Evolutionary conservation across 2,797 vertebrate species (phyloP).

Genomic region (Anguilla marmorata): DNA sequence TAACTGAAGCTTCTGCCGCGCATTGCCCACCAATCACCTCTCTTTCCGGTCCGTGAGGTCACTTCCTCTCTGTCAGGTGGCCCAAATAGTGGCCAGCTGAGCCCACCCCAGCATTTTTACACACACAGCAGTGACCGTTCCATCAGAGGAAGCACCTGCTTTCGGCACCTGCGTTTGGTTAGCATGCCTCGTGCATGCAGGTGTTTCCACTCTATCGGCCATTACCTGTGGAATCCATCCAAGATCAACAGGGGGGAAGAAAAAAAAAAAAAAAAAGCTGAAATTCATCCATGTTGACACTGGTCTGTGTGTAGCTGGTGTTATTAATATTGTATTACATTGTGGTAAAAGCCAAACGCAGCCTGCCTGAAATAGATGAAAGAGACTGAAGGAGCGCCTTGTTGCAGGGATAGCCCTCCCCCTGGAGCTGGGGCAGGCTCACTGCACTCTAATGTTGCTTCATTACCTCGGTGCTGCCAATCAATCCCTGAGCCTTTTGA

Average conservation of each 20-base stretch:
- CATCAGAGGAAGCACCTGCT: background rate
- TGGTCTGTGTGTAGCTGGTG: background rate
- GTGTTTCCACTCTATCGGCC: background rate
- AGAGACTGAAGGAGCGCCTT: background rate
- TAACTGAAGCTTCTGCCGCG: background rate
- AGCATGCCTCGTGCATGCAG: background rate
- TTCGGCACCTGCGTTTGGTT: background rate
- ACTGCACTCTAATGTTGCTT: background rate
- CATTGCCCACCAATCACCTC: background rate
- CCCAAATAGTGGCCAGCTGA: background rate
- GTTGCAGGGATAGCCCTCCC: background rate
- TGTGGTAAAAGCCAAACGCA: constrained; percentile 7
- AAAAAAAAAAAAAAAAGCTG: background rate
- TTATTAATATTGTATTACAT: constrained; percentile 11
- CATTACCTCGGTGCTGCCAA: background rate
- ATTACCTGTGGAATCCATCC: background rate
- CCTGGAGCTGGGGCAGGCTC: background rate
- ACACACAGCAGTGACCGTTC: background rate
- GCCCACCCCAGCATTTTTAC: background rate
- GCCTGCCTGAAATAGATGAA: constrained; percentile 9
- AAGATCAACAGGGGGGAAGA: background rate
- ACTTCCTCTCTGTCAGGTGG: background rate
- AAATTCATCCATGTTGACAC: background rate
- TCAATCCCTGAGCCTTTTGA: constrained; percentile 10
- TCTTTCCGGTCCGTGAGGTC: background rate